Evolutionary conservation across 2,888 invertebrate genomes (phyloP).

Genomic region (Megaustenia siamemsis): DNA sequence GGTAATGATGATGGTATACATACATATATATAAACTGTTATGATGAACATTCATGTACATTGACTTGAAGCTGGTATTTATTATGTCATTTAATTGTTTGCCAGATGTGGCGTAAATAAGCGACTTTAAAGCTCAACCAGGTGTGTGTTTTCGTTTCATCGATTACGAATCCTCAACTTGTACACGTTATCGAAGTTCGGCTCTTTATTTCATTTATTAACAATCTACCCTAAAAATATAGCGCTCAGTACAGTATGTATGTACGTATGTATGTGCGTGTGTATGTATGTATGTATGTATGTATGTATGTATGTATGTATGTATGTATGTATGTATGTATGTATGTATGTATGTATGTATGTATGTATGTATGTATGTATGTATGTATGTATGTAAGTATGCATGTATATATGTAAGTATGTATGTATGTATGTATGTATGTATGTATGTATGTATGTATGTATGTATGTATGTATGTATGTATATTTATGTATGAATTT

Average conservation of each 20-base stretch:
- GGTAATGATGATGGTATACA: too few relatives aligned
- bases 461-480: neutral
- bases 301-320: slow-evolving; percentile 13
- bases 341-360: slow-evolving; percentile 15
- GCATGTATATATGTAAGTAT: neutral
- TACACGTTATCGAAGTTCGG: too few relatives aligned
- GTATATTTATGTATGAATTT: neutral
- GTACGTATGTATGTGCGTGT: neutral
- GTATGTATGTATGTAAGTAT: slow-evolving; percentile 2
- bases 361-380: slow-evolving; percentile 2
- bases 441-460: neutral
- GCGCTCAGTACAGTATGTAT: neutral
- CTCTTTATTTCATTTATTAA: too few relatives aligned
- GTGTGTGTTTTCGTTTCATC: too few relatives aligned
- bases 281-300: slow-evolving; percentile 10
- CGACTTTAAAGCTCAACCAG: too few relatives aligned
- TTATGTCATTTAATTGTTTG: too few relatives aligned
- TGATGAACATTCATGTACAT: too few relatives aligned
- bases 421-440: neutral
- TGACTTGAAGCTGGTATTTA: too few relatives aligned
- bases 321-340: neutral
- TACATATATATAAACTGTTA: too few relatives aligned
- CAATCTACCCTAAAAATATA: too few relatives aligned
- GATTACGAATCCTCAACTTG: too few relatives aligned
- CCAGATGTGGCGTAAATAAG: too few relatives aligned